Evolutionary conservation across 2,888 invertebrate genomes (phyloP).

Genomic region (Empis stercorea): DNA sequence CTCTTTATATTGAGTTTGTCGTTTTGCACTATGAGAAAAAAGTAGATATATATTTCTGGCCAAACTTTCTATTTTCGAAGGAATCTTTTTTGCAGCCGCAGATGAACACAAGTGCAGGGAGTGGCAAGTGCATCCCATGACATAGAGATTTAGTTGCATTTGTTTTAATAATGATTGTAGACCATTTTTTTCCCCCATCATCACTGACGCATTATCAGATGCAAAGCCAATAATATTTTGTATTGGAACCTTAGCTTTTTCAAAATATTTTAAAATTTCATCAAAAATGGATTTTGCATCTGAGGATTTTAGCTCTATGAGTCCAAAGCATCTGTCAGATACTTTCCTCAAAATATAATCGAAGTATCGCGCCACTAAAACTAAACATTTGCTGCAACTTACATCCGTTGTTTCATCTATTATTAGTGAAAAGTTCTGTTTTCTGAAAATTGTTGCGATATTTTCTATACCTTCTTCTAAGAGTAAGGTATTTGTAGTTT

Average conservation of each 20-base stretch:
- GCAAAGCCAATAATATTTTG: conserved; percentile 16
- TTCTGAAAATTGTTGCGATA: background rate
- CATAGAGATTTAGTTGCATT: conserved; percentile 2
- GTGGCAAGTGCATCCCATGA: conserved; percentile 5
- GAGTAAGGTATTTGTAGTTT: background rate
- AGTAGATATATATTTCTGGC: conserved; percentile 3
- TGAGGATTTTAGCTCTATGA: background rate
- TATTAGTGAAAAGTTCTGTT: background rate
- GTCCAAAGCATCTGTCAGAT: background rate
- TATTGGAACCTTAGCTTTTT: background rate
- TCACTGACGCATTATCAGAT: conserved; percentile 15
- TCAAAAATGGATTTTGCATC: conserved; percentile 1
- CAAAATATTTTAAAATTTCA: background rate
- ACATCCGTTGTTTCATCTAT: conserved; percentile 4
- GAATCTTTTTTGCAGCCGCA: conserved; percentile 5
- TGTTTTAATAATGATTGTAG: conserved; percentile 1
- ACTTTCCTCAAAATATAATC: background rate
- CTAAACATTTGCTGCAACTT: background rate
- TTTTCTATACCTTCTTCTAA: background rate
- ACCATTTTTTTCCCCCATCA: conserved; percentile 3
- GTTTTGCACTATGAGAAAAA: conserved; percentile 5
- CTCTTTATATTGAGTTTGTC: background rate
- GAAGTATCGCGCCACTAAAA: conserved; percentile 1
- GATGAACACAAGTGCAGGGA: conserved; percentile 6
- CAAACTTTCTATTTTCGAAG: conserved; percentile 4